These are phyloP conservation scores for Monopis laevigella DNA, from an alignment of 2,888 invertebrate species.

Conservation along the genomic window DNA sequence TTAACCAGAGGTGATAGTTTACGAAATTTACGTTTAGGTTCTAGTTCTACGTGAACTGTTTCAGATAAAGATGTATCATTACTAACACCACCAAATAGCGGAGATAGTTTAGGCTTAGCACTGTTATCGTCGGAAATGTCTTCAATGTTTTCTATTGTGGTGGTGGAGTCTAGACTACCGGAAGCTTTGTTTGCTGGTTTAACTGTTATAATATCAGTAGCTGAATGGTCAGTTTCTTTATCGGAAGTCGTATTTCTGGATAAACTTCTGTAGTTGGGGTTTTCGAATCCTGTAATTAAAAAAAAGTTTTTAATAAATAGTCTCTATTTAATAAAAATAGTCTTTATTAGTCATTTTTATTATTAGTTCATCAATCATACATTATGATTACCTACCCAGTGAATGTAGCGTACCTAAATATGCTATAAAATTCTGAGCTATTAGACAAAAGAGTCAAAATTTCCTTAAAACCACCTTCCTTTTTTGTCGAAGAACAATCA, in stretches of 20 bases:
- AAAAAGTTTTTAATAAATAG: too few species aligned
- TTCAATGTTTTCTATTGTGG: constrained; percentile 44
- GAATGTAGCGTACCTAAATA: too few species aligned
- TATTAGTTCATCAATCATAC: too few species aligned
- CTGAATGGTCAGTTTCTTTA: constrained; percentile 24
- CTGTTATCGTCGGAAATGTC: constrained; percentile 38
- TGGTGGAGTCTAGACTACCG: constrained; percentile 45
- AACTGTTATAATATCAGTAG: constrained; percentile 42
- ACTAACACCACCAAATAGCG: constrained; percentile 45
- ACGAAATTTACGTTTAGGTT: constrained; percentile 46
- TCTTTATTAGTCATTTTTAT: too few species aligned
- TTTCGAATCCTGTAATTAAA: constrained; percentile 46
- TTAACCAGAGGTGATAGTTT: constrained; percentile 51
- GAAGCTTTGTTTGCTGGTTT: constrained; percentile 38
- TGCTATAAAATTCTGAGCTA: too few species aligned
- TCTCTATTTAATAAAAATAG: too few species aligned
- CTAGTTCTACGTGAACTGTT: constrained; percentile 45
- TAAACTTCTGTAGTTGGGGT: constrained; percentile 38
- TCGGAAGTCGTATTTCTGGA: constrained; percentile 14
- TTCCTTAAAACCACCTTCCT: too few species aligned
- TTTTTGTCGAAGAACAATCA: too few species aligned
- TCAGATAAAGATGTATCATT: constrained; percentile 29
- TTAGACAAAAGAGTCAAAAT: too few species aligned
- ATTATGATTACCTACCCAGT: too few species aligned
- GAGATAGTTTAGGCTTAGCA: constrained; percentile 48